These are phyloP conservation scores for Propithecus perrieri DNA, from an alignment of 2,797 vertebrate genomes.

Conservation along the genomic window DNA sequence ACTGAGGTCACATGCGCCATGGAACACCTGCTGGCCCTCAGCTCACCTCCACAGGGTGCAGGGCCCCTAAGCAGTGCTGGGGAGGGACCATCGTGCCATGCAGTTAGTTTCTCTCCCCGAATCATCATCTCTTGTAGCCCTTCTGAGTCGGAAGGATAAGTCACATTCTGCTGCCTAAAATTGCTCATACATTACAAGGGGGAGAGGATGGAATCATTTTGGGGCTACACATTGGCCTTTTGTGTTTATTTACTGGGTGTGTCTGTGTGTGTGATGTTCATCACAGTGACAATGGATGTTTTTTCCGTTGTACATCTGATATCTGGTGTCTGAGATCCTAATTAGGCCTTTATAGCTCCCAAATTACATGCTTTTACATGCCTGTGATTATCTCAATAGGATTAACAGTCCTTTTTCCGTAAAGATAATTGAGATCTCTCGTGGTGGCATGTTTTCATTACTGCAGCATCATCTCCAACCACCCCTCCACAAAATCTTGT, in stretches of 20 bases:
- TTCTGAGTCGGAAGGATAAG: background rate
- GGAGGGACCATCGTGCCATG: no score
- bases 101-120: background rate
- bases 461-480: background rate
- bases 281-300: background rate
- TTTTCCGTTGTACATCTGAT: conserved; percentile 5
- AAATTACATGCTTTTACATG: conserved; percentile 51
- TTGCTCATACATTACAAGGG: accelerated
- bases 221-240: background rate
- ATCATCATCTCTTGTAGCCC: accelerated
- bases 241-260: background rate
- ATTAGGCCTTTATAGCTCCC: conserved; percentile 18
- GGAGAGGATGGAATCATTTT: no score
- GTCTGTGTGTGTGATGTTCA: background rate
- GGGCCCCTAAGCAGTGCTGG: background rate
- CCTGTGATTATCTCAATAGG: conserved; percentile 41
- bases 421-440: conserved; percentile 31
- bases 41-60: background rate
- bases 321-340: background rate
- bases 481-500: conserved; percentile 20
- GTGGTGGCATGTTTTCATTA: conserved; percentile 14
- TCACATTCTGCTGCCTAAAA: background rate
- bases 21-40: background rate
- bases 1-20: background rate
- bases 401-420: background rate